A percentile compares a stretch with the other conserved stretches of the same genome.
These are phyloP conservation scores for Gortyna flavago DNA, from an alignment of 2,888 invertebrate genomes.

Conservation along the genomic window DNA sequence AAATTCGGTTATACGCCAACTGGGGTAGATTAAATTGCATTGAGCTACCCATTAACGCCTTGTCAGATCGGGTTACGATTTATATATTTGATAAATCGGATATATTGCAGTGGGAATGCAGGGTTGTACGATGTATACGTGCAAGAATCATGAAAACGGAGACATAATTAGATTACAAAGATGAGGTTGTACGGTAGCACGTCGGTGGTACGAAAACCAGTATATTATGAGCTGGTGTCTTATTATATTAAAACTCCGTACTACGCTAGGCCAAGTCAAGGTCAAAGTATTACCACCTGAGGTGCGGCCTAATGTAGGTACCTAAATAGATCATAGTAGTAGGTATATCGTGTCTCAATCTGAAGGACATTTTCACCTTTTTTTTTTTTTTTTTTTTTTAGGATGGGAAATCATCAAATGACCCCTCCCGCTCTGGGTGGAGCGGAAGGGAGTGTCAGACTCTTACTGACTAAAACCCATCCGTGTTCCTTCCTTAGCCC, in stretches of 20 bases:
- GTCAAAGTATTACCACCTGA: not conserved
- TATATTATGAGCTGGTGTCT: not conserved
- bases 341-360: not conserved
- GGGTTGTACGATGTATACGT: constrained; percentile 23
- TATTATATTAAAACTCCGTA: not conserved
- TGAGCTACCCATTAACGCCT: constrained; percentile 89
- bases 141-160: not conserved
- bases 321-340: not conserved
- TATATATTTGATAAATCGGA: constrained; percentile 87
- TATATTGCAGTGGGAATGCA: constrained; percentile 73
- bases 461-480: too few relatives aligned
- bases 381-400: too few relatives aligned
- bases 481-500: too few relatives aligned
- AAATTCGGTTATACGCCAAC: constrained; percentile 83
- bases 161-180: not conserved
- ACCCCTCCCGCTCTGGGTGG: too few relatives aligned
- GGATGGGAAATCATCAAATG: too few relatives aligned
- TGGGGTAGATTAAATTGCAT: constrained; percentile 90
- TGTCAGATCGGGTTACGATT: constrained; percentile 90
- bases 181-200: not conserved
- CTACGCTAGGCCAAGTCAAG: not conserved
- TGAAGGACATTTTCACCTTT: not conserved
- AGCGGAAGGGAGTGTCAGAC: too few relatives aligned
- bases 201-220: not conserved
- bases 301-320: not conserved